Percentiles rank a stretch among this genome's conserved stretches.
These are phyloP conservation scores for Labeo catla DNA, from an alignment of 2,113 vertebrate genomes.

Conservation along the genomic window DNA sequence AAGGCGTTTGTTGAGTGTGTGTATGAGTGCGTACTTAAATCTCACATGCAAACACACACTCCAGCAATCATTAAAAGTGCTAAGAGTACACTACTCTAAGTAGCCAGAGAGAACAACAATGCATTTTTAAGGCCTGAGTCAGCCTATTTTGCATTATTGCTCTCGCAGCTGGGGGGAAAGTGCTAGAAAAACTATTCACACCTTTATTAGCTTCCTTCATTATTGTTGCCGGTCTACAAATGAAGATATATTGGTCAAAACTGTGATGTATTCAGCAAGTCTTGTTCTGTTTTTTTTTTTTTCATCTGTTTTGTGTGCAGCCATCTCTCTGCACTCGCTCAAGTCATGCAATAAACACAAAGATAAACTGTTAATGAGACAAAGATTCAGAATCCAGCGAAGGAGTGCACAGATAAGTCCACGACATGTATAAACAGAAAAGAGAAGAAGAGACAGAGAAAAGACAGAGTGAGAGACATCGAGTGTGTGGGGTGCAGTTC, in stretches of 20 bases:
- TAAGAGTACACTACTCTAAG: slow-evolving; percentile 12
- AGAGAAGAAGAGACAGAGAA: no score
- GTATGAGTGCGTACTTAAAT: slow-evolving; percentile 21
- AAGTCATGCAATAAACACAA: slow-evolving; percentile 65
- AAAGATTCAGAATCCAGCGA: slow-evolving; percentile 65
- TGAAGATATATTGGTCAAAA: neutral
- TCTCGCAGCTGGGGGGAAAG: slow-evolving; percentile 21
- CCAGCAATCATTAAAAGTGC: slow-evolving; percentile 14
- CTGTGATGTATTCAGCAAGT: slow-evolving; percentile 49
- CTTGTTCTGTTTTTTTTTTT: slow-evolving; percentile 30
- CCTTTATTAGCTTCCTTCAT: neutral
- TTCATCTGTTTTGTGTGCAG: slow-evolving; percentile 48
- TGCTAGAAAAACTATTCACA: slow-evolving; percentile 31
- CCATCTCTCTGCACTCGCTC: slow-evolving; percentile 72
- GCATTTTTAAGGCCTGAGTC: slow-evolving; percentile 1
- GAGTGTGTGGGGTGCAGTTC: slow-evolving; percentile 67
- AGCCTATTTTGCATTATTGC: neutral
- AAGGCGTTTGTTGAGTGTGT: slow-evolving; percentile 37
- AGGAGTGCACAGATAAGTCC: slow-evolving; percentile 78
- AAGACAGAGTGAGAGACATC: slow-evolving; percentile 41
- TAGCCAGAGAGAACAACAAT: slow-evolving; percentile 29
- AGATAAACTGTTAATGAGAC: slow-evolving; percentile 48
- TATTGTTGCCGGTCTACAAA: neutral
- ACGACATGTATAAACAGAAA: no score
- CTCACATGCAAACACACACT: slow-evolving; percentile 34